phyloP scores from a whole-genome alignment of 2,797 vertebrate genomes.

The Molossus alvarezi region DNA sequence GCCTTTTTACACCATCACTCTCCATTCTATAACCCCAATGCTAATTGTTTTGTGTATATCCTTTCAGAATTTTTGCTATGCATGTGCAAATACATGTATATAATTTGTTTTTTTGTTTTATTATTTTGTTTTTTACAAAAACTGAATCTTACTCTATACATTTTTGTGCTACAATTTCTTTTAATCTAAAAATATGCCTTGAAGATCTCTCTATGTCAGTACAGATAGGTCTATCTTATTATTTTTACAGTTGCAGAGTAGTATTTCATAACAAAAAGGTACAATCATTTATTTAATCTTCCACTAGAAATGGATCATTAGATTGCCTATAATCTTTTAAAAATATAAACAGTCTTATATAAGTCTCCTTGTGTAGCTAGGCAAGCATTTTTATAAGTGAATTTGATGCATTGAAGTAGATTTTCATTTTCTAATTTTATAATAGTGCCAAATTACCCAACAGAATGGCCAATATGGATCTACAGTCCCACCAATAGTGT shows the following conservation, averaged over 20 bases:
- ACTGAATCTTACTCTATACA: background rate
- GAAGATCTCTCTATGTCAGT: conserved; percentile 32
- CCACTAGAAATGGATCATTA: conserved; percentile 63
- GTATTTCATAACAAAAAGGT: conserved; percentile 50
- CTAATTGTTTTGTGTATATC: background rate
- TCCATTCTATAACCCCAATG: conserved; percentile 12
- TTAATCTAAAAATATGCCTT: conserved; percentile 65
- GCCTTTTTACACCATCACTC: background rate
- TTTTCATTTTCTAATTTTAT: conserved; percentile 72
- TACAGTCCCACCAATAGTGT: background rate
- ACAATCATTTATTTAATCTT: conserved; percentile 64
- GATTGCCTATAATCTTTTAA: conserved; percentile 63
- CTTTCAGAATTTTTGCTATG: conserved; percentile 44
- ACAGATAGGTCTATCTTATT: conserved; percentile 30
- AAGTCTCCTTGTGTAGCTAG: conserved; percentile 63
- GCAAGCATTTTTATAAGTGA: conserved; percentile 68
- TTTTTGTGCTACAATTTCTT: conserved; percentile 42
- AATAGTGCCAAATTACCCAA: conserved; percentile 65
- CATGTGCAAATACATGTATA: conserved; percentile 8
- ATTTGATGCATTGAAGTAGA: background rate
- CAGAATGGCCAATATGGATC: conserved; percentile 54
- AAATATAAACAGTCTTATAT: conserved; percentile 55
- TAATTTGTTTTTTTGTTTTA: conserved; percentile 27
- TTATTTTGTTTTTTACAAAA: conserved; percentile 5
- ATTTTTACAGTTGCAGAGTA: conserved; percentile 43